A percentile compares a stretch with the other conserved stretches of the same genome.
Evolutionary conservation across 2,113 vertebrate species (phyloP).

Genomic region (Pyxicephalus adspersus): DNA sequence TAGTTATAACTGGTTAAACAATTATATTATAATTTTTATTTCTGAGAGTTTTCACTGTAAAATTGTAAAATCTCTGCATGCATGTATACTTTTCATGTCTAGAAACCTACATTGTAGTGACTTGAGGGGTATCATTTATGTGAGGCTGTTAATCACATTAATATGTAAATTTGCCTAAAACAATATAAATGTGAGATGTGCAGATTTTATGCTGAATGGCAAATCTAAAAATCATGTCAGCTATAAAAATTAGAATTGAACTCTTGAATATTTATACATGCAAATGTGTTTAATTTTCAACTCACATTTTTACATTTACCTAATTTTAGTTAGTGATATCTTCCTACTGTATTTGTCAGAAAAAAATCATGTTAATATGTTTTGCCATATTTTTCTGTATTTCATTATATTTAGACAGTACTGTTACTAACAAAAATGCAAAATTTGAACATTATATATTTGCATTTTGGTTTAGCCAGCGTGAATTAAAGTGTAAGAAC

Average conservation of each 20-base stretch:
- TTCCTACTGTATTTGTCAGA: not conserved
- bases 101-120: not conserved
- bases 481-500: no score
- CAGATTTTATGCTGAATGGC: not conserved
- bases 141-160: not conserved
- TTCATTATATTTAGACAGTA: no score
- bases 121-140: not conserved
- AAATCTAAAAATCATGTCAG: constrained; percentile 8
- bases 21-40: no score
- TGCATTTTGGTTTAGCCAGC: no score
- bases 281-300: not conserved
- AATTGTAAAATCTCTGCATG: not conserved
- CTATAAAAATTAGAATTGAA: not conserved
- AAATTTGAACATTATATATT: no score
- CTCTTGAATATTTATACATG: not conserved
- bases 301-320: not conserved
- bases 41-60: not conserved
- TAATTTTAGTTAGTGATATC: not conserved
- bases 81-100: not conserved
- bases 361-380: no score
- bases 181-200: not conserved
- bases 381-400: no score
- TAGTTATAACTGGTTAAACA: no score
- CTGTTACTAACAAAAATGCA: no score
- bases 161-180: not conserved